phyloP scores from a whole-genome alignment of 1,140 invertebrate species.

The Parapsyche elsis region DNA sequence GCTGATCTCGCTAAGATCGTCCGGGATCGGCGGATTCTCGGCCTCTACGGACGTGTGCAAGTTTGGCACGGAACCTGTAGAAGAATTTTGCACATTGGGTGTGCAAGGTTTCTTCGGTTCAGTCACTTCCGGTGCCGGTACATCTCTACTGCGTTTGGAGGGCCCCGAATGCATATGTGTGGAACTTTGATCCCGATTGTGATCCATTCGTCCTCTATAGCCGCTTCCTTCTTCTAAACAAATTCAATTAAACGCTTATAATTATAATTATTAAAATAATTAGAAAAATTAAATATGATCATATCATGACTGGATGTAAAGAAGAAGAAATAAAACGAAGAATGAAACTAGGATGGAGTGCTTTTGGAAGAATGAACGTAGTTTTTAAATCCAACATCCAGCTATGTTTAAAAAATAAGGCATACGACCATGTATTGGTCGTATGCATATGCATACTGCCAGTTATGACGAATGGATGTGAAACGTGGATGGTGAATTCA shows the following conservation, averaged over 20 bases:
- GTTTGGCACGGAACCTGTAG: slow-evolving; percentile 58
- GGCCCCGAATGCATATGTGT: slow-evolving; percentile 35
- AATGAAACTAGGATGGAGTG: too few species aligned
- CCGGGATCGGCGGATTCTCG: slow-evolving; percentile 70
- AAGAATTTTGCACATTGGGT: slow-evolving; percentile 14
- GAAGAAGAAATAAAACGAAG: slow-evolving; percentile 2
- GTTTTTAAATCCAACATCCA: too few species aligned
- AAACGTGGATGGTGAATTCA: neutral
- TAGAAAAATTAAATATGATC: too few species aligned
- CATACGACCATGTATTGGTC: too few species aligned
- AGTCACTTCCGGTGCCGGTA: slow-evolving; percentile 40
- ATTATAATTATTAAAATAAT: too few species aligned
- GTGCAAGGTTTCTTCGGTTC: slow-evolving; percentile 54
- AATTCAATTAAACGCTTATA: neutral
- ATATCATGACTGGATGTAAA: too few species aligned
- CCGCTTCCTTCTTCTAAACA: slow-evolving; percentile 49
- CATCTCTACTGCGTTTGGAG: slow-evolving; percentile 49
- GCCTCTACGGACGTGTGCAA: slow-evolving; percentile 65
- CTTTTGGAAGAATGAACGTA: too few species aligned
- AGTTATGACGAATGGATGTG: too few species aligned
- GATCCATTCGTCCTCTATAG: slow-evolving; percentile 51
- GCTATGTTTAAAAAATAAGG: too few species aligned
- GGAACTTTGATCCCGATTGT: slow-evolving; percentile 40
- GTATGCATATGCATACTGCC: too few species aligned
- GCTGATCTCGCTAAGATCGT: slow-evolving; percentile 87